Base-by-base conservation (phyloP, 2,113 vertebrate species). In the Globicephala melas region DNA sequence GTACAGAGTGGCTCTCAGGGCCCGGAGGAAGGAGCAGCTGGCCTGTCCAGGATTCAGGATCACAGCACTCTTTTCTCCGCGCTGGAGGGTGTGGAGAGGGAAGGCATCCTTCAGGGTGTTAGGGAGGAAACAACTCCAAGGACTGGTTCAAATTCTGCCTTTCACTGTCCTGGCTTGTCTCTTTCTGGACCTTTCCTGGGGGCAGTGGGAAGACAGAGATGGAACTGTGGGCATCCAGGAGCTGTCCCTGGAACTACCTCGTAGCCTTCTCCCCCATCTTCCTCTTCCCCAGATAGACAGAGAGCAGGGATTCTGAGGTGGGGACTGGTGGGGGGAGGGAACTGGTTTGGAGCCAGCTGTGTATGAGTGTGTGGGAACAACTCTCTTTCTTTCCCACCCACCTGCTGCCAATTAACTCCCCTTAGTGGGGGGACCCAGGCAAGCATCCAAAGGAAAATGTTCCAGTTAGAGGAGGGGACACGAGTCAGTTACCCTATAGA, bases 401-500 rank as follows among this genome's bases (percentile, higher is more conserved):
- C 67, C 91, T 90, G 89, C 36, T 93, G 77, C 38, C 93, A 87
- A 44, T 82, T 41, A 80, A 86, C 50, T 90, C 71, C 47, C 44
- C 41, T 6, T 31, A 63, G 73, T 68, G 26, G 38, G 62, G 68
- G 89, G 9, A 41, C 71, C 33, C 23, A 63, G 76, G 71, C 47
- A 53, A 80, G 44, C 67, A 85, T 82, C 93, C 63, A 68, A 60
- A 93, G 87, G 53, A 89, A 91, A 84, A 79, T 36, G 38, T 77
- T 80, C 76, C 53, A 23, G 14, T 38, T 38, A 28, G 31, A 31
- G 50, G 14, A 88, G 13, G 20, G 28, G 28, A 25, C 36, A 15
- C 55, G 82, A 71, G 62, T 96, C 85, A 33, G 71, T 96, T 94
- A 95, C 77, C 91, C 79, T 83, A 25, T 33, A 31, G 84, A 86